Evolutionary conservation across 2,888 invertebrate genomes (phyloP).

Genomic region (Apodemia mormo): DNA sequence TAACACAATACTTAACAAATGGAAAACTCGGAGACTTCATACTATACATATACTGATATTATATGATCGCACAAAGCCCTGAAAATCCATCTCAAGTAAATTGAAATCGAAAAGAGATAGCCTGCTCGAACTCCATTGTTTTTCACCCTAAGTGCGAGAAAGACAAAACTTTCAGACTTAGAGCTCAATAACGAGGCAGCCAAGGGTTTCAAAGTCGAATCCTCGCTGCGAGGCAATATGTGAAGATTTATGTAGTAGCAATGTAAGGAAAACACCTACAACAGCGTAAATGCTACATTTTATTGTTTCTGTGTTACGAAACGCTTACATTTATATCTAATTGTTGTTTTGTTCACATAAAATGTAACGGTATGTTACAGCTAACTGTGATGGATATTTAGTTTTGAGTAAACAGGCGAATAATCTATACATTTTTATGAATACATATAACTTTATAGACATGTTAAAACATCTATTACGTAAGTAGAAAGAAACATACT

Average conservation of each 20-base stretch:
- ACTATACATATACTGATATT: conserved; percentile 41
- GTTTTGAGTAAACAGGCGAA: too few relatives aligned
- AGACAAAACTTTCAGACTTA: conserved; percentile 67
- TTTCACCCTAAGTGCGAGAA: conserved; percentile 47
- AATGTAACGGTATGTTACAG: neutral
- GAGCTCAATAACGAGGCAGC: conserved; percentile 81
- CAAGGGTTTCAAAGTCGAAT: conserved; percentile 70
- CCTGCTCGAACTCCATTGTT: conserved; percentile 40
- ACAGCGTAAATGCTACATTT: conserved; percentile 62
- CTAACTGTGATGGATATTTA: too few relatives aligned
- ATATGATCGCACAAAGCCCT: conserved; percentile 70
- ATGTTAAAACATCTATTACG: too few relatives aligned
- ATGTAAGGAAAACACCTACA: conserved; percentile 62
- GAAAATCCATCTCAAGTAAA: conserved; percentile 81
- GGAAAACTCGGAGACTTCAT: conserved; percentile 24
- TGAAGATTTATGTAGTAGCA: conserved; percentile 74
- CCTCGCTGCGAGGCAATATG: conserved; percentile 67
- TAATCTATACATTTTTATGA: too few relatives aligned
- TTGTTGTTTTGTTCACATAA: neutral
- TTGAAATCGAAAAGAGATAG: conserved; percentile 78
- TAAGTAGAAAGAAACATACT: too few relatives aligned
- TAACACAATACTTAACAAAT: too few relatives aligned
- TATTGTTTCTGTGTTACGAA: conserved; percentile 49
- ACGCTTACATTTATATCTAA: conserved; percentile 20
- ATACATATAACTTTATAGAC: too few relatives aligned